Evolutionary conservation across 2,888 invertebrate genomes (phyloP).

Genomic region (Blera fallax): DNA sequence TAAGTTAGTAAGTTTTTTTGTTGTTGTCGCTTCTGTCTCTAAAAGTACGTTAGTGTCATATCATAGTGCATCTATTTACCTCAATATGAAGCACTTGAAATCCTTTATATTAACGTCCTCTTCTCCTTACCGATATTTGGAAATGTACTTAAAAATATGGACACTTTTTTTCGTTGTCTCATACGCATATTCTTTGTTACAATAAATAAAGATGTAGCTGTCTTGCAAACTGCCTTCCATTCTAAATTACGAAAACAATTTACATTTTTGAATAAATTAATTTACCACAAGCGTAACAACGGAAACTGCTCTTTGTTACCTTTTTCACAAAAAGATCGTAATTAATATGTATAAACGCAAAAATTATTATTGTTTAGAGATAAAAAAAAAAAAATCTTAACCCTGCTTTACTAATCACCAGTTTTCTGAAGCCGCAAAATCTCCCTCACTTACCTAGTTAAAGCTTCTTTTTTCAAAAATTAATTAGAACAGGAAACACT

Average conservation of each 20-base stretch:
- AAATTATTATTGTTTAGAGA: not conserved
- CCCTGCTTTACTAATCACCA: not conserved
- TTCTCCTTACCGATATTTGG: too few relatives aligned
- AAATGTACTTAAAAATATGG: too few relatives aligned
- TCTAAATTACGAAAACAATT: not conserved
- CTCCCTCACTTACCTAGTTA: not conserved
- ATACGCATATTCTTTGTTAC: too few relatives aligned
- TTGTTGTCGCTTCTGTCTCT: too few relatives aligned
- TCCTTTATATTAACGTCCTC: too few relatives aligned
- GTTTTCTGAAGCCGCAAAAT: not conserved
- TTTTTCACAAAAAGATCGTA: not conserved
- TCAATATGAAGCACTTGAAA: too few relatives aligned
- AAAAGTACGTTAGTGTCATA: too few relatives aligned
- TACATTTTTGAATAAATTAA: not conserved
- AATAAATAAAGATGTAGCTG: not conserved
- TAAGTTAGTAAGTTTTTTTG: too few relatives aligned
- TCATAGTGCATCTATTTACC: too few relatives aligned
- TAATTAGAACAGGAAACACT: not conserved
- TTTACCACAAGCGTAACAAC: not conserved
- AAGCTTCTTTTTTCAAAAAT: not conserved
- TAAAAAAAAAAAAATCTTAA: not conserved
- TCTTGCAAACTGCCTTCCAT: not conserved
- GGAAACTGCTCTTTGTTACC: not conserved
- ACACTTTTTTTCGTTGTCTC: too few relatives aligned
- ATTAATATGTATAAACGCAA: not conserved